Percentiles rank a stretch among this genome's conserved stretches.
phyloP scores from a whole-genome alignment of 1,140 invertebrate species.

The Aphaenogaster floridana region DNA sequence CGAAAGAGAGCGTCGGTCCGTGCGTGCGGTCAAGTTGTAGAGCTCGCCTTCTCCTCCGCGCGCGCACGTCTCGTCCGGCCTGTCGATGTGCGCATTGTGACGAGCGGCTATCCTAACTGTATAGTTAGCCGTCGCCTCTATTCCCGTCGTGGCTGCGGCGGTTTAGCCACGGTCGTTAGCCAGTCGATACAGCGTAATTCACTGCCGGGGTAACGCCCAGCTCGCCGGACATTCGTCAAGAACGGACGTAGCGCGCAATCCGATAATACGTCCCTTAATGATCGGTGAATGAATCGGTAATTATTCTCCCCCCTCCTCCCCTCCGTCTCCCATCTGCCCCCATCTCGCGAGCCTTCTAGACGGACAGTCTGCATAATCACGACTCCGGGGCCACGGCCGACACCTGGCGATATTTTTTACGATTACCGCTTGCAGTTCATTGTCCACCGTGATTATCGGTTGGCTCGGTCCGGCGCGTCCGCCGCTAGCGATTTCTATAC shows the following conservation, averaged over 20 bases:
- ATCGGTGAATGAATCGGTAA: slow-evolving; percentile 80
- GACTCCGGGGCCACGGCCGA: slow-evolving; percentile 15
- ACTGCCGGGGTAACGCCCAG: slow-evolving; percentile 68
- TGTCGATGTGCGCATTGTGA: slow-evolving; percentile 43
- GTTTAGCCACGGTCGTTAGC: slow-evolving; percentile 64
- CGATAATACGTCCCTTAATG: slow-evolving; percentile 77
- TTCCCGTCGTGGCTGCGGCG: slow-evolving; percentile 43
- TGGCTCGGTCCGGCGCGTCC: slow-evolving; percentile 18
- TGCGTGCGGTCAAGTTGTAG: background rate
- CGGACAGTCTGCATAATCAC: slow-evolving; percentile 53
- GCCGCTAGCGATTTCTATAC: slow-evolving; percentile 55
- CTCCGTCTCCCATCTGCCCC: slow-evolving; percentile 3
- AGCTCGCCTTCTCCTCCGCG: background rate
- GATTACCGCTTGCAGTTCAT: slow-evolving; percentile 56
- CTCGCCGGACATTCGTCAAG: slow-evolving; percentile 69
- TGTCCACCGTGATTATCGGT: slow-evolving; percentile 61
- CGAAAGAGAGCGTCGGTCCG: slow-evolving; percentile 1
- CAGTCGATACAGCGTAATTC: slow-evolving; percentile 66
- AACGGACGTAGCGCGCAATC: slow-evolving; percentile 65
- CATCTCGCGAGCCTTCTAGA: slow-evolving; percentile 39
- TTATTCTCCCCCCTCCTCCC: slow-evolving; percentile 61
- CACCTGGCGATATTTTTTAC: slow-evolving; percentile 59
- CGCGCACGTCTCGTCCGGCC: background rate
- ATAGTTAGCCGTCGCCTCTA: slow-evolving; percentile 66
- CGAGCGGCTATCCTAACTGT: slow-evolving; percentile 39